A percentile compares a stretch with the other conserved stretches of the same genome.
Conservation (phyloP, 2,888 invertebrate genomes). For the Orthosia incerta region DNA sequence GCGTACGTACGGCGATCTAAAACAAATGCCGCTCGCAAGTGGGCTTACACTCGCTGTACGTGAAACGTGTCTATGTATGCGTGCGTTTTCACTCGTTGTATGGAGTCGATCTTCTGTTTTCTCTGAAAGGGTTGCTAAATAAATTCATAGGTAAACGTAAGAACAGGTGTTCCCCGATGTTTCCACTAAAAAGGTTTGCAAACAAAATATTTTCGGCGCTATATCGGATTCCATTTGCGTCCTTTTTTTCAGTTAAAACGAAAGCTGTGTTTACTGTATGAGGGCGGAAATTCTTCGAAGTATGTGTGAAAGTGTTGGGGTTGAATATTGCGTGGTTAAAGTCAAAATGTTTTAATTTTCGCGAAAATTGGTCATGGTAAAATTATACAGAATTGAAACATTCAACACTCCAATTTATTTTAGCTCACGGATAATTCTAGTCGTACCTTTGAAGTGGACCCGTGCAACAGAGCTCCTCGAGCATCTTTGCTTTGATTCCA, state of each 20-base stretch:
- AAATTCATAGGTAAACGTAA: slow-evolving; percentile 57
- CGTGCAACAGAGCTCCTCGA: no score
- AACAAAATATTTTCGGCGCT: slow-evolving; percentile 61
- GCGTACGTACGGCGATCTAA: not conserved
- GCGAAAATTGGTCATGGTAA: not conserved
- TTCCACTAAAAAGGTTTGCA: slow-evolving; percentile 56
- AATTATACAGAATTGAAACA: not conserved
- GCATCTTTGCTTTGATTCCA: not conserved
- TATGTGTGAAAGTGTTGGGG: slow-evolving; percentile 15
- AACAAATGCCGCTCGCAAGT: not conserved
- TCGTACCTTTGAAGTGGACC: no score
- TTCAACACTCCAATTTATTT: not conserved
- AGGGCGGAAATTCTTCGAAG: not conserved
- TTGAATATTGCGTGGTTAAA: slow-evolving; percentile 18
- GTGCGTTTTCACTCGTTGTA: not conserved
- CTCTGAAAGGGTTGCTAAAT: slow-evolving; percentile 31
- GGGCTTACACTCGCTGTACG: not conserved
- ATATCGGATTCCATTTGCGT: slow-evolving; percentile 52
- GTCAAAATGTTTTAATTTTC: not conserved
- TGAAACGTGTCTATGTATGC: not conserved
- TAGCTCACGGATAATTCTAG: no score
- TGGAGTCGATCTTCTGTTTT: not conserved
- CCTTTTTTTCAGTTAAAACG: slow-evolving; percentile 57
- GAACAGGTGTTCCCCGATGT: slow-evolving; percentile 55
- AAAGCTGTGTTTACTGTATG: slow-evolving; percentile 25